Base-by-base conservation (phyloP, 2,113 vertebrate genomes). In the Gallinago paraguaiae region DNA sequence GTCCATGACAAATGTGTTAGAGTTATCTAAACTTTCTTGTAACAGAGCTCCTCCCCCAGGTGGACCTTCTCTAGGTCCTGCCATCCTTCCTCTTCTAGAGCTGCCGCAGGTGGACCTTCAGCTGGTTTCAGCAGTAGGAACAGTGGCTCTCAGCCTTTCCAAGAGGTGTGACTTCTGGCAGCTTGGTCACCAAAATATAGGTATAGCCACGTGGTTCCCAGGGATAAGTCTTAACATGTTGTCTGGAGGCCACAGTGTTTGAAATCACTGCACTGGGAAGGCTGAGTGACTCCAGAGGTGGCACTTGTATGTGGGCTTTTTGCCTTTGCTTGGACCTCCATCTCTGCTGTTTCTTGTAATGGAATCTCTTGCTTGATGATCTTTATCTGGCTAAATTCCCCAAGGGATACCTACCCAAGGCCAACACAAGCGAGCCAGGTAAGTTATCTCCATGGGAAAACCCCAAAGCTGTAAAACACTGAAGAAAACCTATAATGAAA, bases 31-130 rank as follows among this genome's bases (percentile, higher is more conserved):
- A 3, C 13, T 41, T 59, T 51, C 33, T 75, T 71, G 13, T 16
- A 24, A 68, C 0, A 0, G 3, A 71, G 16, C 18, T 76, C 4
- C 22, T 82, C 5, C 6, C 11, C 2, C 0, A 23, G 3, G 7
- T 8, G 28, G 56, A 56, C 46, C 7, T 90, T 78, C 33, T 59
- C 37, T 28, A 64, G 56, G 28, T 86, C 13, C 50, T 89, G 30
- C 10, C 60, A 54, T 67, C 12, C 23, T 82, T 84, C 33, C 3
- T 59, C 9, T 50, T 25, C 51, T 54, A 60, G 30, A 81, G 7
- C 33, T 86, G 50, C 6, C 31, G 19, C 0, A 5, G 28, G 12
- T 23, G 22, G 17, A 43, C 10, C 1, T 81, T 74, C 30, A 56
- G 19, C 4, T 45, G 59, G 3, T 79, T 39, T 63, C 37, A 59